Evolutionary conservation across 64 coral and sea anemone genomes (phyloP).

Genomic region (Astreopora myriophthalma): DNA sequence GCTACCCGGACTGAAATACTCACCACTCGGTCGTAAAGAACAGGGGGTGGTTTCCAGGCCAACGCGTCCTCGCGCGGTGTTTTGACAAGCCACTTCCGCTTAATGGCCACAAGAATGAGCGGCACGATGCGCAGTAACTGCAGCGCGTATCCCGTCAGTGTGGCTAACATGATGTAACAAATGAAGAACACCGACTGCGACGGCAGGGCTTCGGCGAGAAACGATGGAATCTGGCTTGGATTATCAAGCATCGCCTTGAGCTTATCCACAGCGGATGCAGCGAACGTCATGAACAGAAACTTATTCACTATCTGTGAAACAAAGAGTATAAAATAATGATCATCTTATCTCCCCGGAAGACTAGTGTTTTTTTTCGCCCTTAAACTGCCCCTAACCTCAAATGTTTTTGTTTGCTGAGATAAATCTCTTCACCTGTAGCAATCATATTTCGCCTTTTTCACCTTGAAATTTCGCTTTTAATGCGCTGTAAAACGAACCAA

Average conservation of each 20-base stretch:
- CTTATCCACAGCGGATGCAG: slow-evolving; percentile 72
- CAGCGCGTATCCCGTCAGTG: slow-evolving; percentile 64
- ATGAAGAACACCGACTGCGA: slow-evolving; percentile 73
- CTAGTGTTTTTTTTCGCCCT: background rate
- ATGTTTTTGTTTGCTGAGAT: too few relatives aligned
- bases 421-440: too few relatives aligned
- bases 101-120: slow-evolving; percentile 54
- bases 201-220: slow-evolving; percentile 66
- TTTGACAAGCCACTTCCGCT: slow-evolving; percentile 54
- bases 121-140: slow-evolving; percentile 66
- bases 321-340: background rate
- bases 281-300: slow-evolving; percentile 66
- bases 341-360: background rate
- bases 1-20: background rate
- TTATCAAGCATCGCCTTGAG: slow-evolving; percentile 49
- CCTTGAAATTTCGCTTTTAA: too few relatives aligned
- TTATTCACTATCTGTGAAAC: slow-evolving; percentile 68
- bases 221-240: slow-evolving; percentile 50
- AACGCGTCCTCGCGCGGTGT: slow-evolving; percentile 55
- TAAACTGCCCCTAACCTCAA: too few relatives aligned
- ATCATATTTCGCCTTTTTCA: too few relatives aligned
- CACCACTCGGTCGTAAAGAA: slow-evolving; percentile 71
- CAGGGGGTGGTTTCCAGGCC: slow-evolving; percentile 70
- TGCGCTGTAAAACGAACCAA: too few relatives aligned
- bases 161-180: slow-evolving; percentile 63